phyloP scores from a whole-genome alignment of 2,888 invertebrate species.

The Encarsia formosa region DNA sequence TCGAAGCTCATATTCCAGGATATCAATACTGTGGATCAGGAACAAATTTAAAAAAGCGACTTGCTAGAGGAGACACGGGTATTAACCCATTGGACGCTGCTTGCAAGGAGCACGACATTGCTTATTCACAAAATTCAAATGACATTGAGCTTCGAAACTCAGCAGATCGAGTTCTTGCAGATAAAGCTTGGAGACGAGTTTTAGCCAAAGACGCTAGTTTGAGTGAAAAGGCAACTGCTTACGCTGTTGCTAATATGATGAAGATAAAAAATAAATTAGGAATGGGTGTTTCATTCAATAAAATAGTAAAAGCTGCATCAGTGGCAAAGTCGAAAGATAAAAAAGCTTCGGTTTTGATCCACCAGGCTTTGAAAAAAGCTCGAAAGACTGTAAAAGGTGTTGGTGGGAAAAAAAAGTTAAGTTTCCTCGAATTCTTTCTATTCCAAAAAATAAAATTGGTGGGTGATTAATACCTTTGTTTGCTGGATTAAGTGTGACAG shows the following conservation, averaged over 20 bases:
- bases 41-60: slow-evolving; percentile 32
- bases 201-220: slow-evolving; percentile 35
- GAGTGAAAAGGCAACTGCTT: slow-evolving; percentile 38
- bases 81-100: slow-evolving; percentile 32
- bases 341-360: slow-evolving; percentile 3
- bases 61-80: slow-evolving; percentile 30
- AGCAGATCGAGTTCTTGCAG: slow-evolving; percentile 33
- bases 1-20: slow-evolving; percentile 26
- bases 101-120: no score
- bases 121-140: slow-evolving; percentile 23
- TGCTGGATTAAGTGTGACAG: no score
- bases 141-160: no score
- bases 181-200: slow-evolving; percentile 37
- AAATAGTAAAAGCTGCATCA: slow-evolving; percentile 10
- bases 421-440: slow-evolving; percentile 4
- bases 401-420: slow-evolving; percentile 20
- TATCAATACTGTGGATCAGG: no score
- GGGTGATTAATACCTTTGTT: no score
- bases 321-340: background rate
- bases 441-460: background rate
- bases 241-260: no score
- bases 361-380: slow-evolving; percentile 20
- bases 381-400: slow-evolving; percentile 16
- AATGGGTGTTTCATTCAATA: background rate
- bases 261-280: no score